A percentile compares a stretch with the other conserved stretches of the same genome.
Conservation (phyloP, 2,797 vertebrate genomes). For the Xenops minutus region DNA sequence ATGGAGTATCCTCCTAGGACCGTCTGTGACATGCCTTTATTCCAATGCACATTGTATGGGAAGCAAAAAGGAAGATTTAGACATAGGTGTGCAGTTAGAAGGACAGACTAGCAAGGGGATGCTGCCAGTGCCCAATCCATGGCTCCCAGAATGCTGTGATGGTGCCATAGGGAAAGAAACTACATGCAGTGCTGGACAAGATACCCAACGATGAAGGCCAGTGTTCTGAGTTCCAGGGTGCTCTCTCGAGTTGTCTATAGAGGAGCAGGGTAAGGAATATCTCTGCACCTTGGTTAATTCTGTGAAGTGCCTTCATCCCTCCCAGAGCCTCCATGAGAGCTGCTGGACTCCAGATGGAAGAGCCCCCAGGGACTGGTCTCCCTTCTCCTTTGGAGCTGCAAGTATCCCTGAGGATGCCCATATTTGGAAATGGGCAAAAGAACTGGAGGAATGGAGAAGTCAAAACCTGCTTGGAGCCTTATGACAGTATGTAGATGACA, state of each 20-base stretch:
- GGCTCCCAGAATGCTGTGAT: background rate
- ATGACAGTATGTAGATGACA: background rate
- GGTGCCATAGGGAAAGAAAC: background rate
- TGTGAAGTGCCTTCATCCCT: background rate
- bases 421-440: background rate
- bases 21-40: too few relatives aligned
- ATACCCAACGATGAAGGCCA: background rate
- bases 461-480: too few relatives aligned
- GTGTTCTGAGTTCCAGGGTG: background rate
- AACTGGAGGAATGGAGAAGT: background rate
- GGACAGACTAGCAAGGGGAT: background rate
- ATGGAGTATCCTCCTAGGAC: too few relatives aligned
- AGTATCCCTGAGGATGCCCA: background rate
- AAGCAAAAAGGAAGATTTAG: too few relatives aligned
- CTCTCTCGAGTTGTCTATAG: background rate
- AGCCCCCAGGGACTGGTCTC: background rate
- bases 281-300: background rate
- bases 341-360: background rate
- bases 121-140: background rate
- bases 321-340: background rate
- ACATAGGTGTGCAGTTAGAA: too few relatives aligned
- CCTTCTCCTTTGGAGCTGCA: background rate
- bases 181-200: background rate
- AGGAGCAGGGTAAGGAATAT: background rate
- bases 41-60: too few relatives aligned